A percentile compares a stretch with the other conserved stretches of the same genome.
These are phyloP conservation scores for Sinocyclocheilus anshuiensis DNA, from an alignment of 2,113 vertebrate genomes.

Conservation along the genomic window DNA sequence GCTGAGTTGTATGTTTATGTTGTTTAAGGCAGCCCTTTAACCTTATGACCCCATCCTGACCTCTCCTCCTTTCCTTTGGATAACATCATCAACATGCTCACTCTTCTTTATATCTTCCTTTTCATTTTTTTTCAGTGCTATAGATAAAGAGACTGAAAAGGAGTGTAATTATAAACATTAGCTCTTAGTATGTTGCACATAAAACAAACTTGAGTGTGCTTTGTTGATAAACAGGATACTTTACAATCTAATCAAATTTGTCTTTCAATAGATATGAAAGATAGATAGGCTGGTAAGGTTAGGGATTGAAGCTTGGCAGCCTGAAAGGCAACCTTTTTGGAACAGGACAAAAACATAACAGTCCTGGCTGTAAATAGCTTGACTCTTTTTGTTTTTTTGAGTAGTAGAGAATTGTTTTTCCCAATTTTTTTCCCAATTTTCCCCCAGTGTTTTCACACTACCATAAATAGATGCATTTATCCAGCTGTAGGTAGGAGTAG, in stretches of 20 bases:
- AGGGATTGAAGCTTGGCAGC: neutral
- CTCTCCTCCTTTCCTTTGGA: neutral
- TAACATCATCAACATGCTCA: neutral
- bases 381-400: neutral
- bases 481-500: constrained; percentile 24
- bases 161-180: constrained; percentile 38
- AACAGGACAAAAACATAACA: too few species aligned
- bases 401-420: neutral
- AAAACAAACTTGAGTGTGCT: neutral
- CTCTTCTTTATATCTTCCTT: neutral
- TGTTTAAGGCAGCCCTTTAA: constrained; percentile 27
- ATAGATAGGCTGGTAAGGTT: neutral
- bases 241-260: neutral
- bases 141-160: constrained; percentile 44
- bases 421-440: neutral
- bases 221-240: neutral
- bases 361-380: neutral
- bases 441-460: neutral
- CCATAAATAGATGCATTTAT: constrained; percentile 33
- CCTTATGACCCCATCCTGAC: neutral
- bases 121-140: constrained; percentile 32
- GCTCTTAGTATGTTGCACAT: neutral
- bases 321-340: too few species aligned
- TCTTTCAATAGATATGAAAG: neutral
- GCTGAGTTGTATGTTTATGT: constrained; percentile 16